Conservation (phyloP, 2,888 invertebrate genomes). For the Thelaira solivaga region DNA sequence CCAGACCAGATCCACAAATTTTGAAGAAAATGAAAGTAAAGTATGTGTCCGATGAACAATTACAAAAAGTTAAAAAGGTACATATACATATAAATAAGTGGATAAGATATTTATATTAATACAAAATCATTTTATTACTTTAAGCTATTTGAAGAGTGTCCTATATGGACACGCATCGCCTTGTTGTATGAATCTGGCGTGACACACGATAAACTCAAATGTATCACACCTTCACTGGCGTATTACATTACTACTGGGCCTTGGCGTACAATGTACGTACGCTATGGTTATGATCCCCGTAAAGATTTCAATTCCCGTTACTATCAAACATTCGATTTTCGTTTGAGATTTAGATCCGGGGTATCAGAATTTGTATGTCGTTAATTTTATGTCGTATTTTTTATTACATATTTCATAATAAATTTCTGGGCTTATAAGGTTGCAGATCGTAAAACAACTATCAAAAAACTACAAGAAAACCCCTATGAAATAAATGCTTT, state of each 20-base stretch:
- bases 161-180: constrained; percentile 92
- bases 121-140: constrained; percentile 61
- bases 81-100: background rate
- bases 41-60: constrained; percentile 77
- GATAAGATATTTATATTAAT: background rate
- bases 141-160: constrained; percentile 88
- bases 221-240: constrained; percentile 88
- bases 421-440: constrained; percentile 60
- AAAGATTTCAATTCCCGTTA: constrained; percentile 86
- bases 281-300: constrained; percentile 94
- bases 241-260: constrained; percentile 93
- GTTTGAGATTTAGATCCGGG: constrained; percentile 77
- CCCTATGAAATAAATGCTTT: constrained; percentile 71
- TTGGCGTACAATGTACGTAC: constrained; percentile 94
- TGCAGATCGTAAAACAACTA: constrained; percentile 67
- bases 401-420: background rate
- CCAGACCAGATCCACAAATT: constrained; percentile 80
- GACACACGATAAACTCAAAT: constrained; percentile 82
- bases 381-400: background rate
- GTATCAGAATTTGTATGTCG: constrained; percentile 71
- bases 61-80: constrained; percentile 78
- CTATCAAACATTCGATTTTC: constrained; percentile 93
- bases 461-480: constrained; percentile 66
- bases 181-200: constrained; percentile 83
- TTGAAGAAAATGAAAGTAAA: constrained; percentile 79